Conservation (phyloP, 2,113 vertebrate genomes). For the Pavo muticus region DNA sequence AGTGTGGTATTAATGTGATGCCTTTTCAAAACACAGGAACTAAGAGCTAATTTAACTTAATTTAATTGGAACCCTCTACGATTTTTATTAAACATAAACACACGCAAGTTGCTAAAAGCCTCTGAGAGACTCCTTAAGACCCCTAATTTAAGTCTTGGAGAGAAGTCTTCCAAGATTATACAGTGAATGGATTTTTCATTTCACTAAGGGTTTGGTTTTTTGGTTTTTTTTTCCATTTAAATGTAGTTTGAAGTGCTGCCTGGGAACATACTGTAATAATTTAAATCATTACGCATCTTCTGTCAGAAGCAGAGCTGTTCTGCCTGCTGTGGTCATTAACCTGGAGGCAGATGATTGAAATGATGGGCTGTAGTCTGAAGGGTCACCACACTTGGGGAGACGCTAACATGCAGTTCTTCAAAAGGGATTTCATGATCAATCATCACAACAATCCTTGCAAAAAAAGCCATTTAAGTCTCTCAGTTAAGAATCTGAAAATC, state of each 20-base stretch:
- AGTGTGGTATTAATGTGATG: constrained; percentile 10
- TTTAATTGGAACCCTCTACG: constrained; percentile 44
- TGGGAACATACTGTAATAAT: constrained; percentile 29
- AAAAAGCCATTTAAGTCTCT: background rate
- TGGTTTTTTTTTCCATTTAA: background rate
- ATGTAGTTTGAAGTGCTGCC: constrained; percentile 45
- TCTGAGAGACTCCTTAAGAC: constrained; percentile 47
- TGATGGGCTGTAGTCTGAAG: background rate
- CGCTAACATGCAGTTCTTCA: background rate
- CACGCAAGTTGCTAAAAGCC: constrained; percentile 38
- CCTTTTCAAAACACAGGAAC: constrained; percentile 60
- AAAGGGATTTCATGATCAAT: background rate
- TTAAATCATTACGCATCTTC: constrained; percentile 22
- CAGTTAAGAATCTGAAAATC: background rate
- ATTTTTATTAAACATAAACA: constrained; percentile 64
- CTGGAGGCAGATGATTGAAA: constrained; percentile 25
- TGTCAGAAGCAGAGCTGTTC: background rate
- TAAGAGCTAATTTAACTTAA: constrained; percentile 63
- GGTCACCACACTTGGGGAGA: background rate
- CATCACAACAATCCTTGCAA: background rate
- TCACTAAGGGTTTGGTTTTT: background rate
- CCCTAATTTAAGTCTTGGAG: constrained; percentile 31
- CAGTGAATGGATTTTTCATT: constrained; percentile 51
- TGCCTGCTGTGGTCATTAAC: background rate
- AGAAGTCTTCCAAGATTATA: constrained; percentile 53